These are phyloP conservation scores for Enoplosus armatus DNA, from an alignment of 2,797 vertebrate genomes.

Conservation along the genomic window DNA sequence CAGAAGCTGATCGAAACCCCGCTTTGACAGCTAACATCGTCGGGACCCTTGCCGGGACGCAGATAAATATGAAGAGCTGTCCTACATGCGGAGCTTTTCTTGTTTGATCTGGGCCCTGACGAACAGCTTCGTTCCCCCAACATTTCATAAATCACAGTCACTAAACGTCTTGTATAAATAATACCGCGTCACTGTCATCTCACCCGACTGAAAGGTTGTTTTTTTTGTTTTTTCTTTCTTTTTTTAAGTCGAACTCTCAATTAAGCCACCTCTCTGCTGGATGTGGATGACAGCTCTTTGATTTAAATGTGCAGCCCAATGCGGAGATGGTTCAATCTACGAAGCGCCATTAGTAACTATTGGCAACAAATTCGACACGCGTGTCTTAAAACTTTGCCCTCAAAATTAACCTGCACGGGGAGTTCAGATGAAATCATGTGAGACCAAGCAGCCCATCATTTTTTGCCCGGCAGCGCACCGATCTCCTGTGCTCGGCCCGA, in stretches of 20 bases:
- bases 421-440: neutral
- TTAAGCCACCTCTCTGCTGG: neutral
- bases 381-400: neutral
- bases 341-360: too few species aligned
- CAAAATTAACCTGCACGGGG: neutral
- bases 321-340: neutral
- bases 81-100: neutral
- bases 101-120: neutral
- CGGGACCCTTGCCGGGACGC: too few species aligned
- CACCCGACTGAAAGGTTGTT: neutral
- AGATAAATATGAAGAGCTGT: neutral
- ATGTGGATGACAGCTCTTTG: neutral
- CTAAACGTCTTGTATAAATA: neutral
- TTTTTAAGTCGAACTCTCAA: neutral
- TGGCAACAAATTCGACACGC: neutral
- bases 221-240: neutral
- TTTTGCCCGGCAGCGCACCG: neutral
- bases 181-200: neutral
- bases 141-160: neutral
- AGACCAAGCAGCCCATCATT: neutral
- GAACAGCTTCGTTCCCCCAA: neutral
- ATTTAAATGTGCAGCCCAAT: neutral
- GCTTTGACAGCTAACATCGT: too few species aligned
- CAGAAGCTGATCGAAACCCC: neutral
- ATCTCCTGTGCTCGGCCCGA: neutral